Evolutionary conservation across 2,797 vertebrate genomes (phyloP).

Genomic region (Smutsia gigantea): DNA sequence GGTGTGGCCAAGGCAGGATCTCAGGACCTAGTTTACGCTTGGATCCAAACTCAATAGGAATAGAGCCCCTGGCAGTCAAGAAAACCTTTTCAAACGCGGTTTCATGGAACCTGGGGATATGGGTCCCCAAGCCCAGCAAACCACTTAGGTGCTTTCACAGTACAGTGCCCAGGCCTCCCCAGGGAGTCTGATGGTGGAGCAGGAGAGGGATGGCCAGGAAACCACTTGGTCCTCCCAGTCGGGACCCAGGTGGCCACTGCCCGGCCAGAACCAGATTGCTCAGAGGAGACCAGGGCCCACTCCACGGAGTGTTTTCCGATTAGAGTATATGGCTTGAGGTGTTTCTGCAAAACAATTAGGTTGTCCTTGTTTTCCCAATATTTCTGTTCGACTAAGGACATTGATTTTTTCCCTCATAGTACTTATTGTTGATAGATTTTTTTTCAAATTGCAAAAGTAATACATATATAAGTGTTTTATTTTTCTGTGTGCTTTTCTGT

Average conservation of each 20-base stretch:
- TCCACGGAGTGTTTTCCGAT: rapidly evolving
- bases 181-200: not conserved
- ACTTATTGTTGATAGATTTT: slow-evolving; percentile 10
- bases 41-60: not conserved
- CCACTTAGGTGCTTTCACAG: rapidly evolving
- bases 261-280: not conserved
- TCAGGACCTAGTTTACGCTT: not conserved
- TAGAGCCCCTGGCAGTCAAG: rapidly evolving
- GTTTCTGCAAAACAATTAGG: not conserved
- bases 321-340: not conserved
- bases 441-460: slow-evolving; percentile 6
- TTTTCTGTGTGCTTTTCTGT: not conserved
- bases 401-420: not conserved
- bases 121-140: not conserved
- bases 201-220: not conserved
- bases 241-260: rapidly evolving
- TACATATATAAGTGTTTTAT: not conserved
- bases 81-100: rapidly evolving
- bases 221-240: rapidly evolving
- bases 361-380: not conserved
- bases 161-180: rapidly evolving
- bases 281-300: rapidly evolving
- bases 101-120: rapidly evolving
- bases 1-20: not conserved
- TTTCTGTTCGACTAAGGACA: not conserved